Conservation (phyloP, 2,888 invertebrate genomes). For the Cataglyphis rosenhaueri region DNA sequence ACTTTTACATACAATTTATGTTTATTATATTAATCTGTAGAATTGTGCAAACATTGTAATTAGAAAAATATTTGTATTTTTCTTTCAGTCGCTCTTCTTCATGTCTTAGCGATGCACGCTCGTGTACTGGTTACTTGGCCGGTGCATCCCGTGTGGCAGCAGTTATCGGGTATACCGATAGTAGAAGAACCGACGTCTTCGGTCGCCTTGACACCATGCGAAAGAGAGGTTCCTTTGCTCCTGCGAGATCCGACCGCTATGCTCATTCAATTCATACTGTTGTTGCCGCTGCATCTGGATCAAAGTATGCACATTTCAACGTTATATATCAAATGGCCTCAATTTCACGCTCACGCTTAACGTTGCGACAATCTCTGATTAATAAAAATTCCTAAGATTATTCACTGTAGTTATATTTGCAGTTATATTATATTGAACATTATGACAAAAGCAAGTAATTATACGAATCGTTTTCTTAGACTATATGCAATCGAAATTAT, state of each 20-base stretch:
- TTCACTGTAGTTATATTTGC: background rate
- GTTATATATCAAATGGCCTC: background rate
- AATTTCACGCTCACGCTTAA: background rate
- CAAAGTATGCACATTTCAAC: slow-evolving; percentile 88
- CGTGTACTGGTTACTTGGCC: slow-evolving; percentile 90
- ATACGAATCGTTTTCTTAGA: background rate
- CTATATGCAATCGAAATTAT: background rate
- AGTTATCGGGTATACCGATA: slow-evolving; percentile 85
- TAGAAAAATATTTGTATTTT: background rate
- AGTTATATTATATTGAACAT: background rate
- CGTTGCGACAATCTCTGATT: background rate
- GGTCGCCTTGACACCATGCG: slow-evolving; percentile 84
- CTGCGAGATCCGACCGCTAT: slow-evolving; percentile 95
- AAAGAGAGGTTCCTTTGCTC: slow-evolving; percentile 92
- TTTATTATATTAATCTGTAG: slow-evolving; percentile 11
- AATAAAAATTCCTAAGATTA: background rate
- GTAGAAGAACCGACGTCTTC: slow-evolving; percentile 74
- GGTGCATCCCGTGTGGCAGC: slow-evolving; percentile 88
- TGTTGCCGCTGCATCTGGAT: slow-evolving; percentile 94
- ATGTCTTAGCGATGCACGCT: slow-evolving; percentile 95
- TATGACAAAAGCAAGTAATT: background rate
- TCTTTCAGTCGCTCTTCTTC: slow-evolving; percentile 93
- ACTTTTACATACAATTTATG: background rate
- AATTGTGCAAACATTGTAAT: background rate
- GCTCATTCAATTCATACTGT: slow-evolving; percentile 94